These are phyloP conservation scores for Leptopilina boulardi DNA, from an alignment of 1,140 invertebrate genomes.

Conservation along the genomic window DNA sequence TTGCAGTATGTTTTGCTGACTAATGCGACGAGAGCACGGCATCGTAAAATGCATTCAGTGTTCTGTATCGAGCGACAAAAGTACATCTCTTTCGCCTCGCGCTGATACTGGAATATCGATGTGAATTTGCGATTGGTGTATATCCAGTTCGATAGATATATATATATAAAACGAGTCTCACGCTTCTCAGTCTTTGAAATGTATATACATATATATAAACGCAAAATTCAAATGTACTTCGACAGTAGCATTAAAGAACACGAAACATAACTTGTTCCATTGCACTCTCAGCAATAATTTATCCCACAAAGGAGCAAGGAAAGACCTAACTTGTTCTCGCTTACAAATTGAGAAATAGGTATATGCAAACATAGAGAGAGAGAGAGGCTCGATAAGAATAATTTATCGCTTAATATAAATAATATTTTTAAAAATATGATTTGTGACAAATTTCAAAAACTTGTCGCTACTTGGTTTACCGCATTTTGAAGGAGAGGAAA, in stretches of 20 bases:
- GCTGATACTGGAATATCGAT: constrained; percentile 24
- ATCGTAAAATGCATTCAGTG: constrained; percentile 55
- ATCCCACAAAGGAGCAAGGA: constrained; percentile 17
- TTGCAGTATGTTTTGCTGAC: constrained; percentile 48
- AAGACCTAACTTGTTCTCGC: constrained; percentile 10
- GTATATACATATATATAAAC: not conserved
- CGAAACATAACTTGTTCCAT: constrained; percentile 28
- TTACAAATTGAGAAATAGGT: constrained; percentile 25
- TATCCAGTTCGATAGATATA: constrained; percentile 30
- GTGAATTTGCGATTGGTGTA: constrained; percentile 9
- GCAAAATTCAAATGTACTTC: constrained; percentile 23
- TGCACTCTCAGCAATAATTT: constrained; percentile 18
- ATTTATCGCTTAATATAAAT: constrained; percentile 7
- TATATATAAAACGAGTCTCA: constrained; percentile 34
- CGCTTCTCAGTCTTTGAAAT: not conserved
- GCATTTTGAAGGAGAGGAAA: constrained; percentile 30
- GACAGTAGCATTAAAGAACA: constrained; percentile 27
- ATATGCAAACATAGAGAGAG: not conserved
- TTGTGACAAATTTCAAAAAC: not conserved
- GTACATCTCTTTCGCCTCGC: constrained; percentile 10
- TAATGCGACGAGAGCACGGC: constrained; percentile 57
- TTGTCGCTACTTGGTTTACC: constrained; percentile 13
- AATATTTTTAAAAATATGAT: not conserved
- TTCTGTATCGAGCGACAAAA: constrained; percentile 44
- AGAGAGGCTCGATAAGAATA: constrained; percentile 16